Evolutionary conservation across 2,113 vertebrate species (phyloP).

Genomic region (Neomonachus schauinslandi): DNA sequence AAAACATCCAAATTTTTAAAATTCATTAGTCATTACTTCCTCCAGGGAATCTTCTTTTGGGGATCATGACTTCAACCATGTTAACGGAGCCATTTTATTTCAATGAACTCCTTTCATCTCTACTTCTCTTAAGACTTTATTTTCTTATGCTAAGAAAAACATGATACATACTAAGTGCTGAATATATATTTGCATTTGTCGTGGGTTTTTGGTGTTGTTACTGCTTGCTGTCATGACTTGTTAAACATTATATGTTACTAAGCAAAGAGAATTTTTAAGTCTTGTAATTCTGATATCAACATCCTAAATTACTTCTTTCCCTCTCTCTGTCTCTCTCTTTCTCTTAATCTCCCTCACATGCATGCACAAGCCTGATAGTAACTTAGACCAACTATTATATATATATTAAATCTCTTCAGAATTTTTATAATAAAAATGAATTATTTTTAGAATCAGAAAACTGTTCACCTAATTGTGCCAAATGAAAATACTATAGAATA

Average conservation of each 20-base stretch:
- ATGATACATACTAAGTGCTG: neutral
- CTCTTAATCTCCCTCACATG: neutral
- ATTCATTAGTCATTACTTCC: neutral
- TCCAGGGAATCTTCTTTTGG: neutral
- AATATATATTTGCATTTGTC: neutral
- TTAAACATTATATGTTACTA: neutral
- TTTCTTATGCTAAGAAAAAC: neutral
- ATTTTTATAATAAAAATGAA: neutral
- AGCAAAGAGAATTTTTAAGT: neutral
- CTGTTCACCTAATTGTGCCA: neutral
- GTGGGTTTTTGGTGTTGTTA: neutral
- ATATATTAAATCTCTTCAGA: neutral
- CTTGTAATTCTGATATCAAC: neutral
- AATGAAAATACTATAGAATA: neutral
- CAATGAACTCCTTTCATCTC: neutral
- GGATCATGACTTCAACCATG: neutral
- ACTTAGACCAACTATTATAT: neutral
- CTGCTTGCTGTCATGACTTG: neutral
- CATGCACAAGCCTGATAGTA: neutral
- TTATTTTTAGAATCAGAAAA: constrained; percentile 31
- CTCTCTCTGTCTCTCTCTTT: neutral
- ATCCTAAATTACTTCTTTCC: neutral
- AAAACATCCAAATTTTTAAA: neutral
- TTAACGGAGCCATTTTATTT: neutral
- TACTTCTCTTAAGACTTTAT: neutral